Evolutionary conservation across 2,797 vertebrate genomes (phyloP).

Genomic region (Neoniphon sammara): DNA sequence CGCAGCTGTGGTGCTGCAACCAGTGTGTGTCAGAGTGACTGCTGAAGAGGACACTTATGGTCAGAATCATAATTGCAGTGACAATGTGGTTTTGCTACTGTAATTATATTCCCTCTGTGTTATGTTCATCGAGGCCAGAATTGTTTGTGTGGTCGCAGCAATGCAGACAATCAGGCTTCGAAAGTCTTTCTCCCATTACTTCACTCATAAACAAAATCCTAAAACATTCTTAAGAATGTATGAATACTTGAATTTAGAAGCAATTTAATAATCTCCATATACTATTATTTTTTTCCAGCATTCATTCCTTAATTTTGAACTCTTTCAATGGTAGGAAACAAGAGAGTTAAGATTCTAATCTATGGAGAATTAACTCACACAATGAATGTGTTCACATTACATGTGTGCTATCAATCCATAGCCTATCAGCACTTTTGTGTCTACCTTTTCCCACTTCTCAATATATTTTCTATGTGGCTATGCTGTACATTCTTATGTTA

Average conservation of each 20-base stretch:
- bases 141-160: constrained; percentile 49
- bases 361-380: not conserved
- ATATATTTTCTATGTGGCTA: not conserved
- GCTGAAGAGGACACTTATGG: not conserved
- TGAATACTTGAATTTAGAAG: not conserved
- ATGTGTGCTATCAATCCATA: not conserved
- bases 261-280: not conserved
- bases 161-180: constrained; percentile 63
- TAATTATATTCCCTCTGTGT: constrained; percentile 18
- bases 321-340: not conserved
- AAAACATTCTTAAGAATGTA: constrained; percentile 8
- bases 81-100: constrained; percentile 19
- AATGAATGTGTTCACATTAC: not conserved
- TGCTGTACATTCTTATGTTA: not conserved
- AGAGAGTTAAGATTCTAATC: not conserved
- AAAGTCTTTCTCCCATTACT: constrained; percentile 28
- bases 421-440: not conserved
- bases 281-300: not conserved
- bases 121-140: constrained; percentile 58
- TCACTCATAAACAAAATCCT: constrained; percentile 30
- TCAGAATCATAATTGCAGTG: constrained; percentile 7
- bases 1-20: not conserved
- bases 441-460: not conserved
- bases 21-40: constrained; percentile 1
- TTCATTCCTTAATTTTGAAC: not conserved